Conservation (phyloP, 2,888 invertebrate genomes). For the Pollenia amentaria region DNA sequence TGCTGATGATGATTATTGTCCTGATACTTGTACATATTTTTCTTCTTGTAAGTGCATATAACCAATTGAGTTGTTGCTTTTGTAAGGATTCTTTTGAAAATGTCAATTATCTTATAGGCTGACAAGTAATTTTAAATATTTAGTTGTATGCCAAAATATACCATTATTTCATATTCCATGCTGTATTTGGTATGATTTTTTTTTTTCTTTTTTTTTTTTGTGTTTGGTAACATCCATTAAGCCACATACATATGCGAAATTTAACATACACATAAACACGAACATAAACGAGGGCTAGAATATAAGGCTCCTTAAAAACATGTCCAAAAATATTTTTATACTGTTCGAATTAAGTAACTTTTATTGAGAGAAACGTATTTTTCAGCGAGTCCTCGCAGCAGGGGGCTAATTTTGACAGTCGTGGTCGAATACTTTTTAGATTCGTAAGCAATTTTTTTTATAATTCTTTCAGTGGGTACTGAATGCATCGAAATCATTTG, state of each 20-base stretch:
- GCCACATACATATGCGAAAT: constrained; percentile 12
- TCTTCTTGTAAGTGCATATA: constrained; percentile 20
- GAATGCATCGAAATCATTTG: no score
- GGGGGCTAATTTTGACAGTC: no score
- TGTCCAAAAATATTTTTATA: background rate
- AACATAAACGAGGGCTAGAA: background rate
- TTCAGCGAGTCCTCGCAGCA: no score
- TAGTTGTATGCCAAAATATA: constrained; percentile 68
- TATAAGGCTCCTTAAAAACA: background rate
- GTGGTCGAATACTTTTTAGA: no score
- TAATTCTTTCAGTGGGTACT: no score
- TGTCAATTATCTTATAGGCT: constrained; percentile 73
- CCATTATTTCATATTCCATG: constrained; percentile 64
- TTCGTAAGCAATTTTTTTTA: no score
- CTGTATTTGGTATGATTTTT: constrained; percentile 5
- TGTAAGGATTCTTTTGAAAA: constrained; percentile 62
- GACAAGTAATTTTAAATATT: constrained; percentile 70
- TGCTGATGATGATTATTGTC: constrained; percentile 54
- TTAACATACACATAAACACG: background rate
- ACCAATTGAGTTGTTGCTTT: constrained; percentile 33
- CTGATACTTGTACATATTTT: constrained; percentile 34
- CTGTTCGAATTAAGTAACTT: no score
- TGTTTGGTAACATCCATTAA: constrained; percentile 62
- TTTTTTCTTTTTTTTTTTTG: constrained; percentile 17
- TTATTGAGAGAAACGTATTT: no score